Evolutionary conservation across 2,888 invertebrate species (phyloP).

Genomic region (Caenorhabditis wallacei): DNA sequence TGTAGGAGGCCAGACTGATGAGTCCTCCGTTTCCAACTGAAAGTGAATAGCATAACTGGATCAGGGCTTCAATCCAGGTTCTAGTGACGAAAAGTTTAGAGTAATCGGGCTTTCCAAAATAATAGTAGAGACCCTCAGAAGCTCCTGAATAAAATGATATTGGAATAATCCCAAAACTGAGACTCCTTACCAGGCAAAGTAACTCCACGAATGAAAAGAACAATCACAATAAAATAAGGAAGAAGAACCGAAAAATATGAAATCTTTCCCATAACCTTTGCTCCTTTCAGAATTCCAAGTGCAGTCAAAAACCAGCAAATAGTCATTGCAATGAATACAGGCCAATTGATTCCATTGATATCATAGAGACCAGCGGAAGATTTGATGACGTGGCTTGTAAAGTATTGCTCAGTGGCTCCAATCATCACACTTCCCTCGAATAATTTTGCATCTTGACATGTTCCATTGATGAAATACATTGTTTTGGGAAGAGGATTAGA

Average conservation of each 20-base stretch:
- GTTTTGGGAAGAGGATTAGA: not conserved
- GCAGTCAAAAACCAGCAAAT: constrained; percentile 73
- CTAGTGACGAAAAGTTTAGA: constrained; percentile 66
- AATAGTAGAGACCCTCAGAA: constrained; percentile 73
- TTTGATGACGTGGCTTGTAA: constrained; percentile 69
- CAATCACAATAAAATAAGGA: constrained; percentile 66
- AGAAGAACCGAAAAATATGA: constrained; percentile 65
- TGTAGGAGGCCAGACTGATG: constrained; percentile 78
- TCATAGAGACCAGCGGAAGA: constrained; percentile 69
- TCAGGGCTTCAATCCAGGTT: constrained; percentile 79
- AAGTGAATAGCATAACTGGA: constrained; percentile 78
- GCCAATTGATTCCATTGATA: constrained; percentile 74
- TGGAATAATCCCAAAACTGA: not conserved
- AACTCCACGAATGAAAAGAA: constrained; percentile 76
- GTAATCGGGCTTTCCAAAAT: constrained; percentile 68
- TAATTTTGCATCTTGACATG: constrained; percentile 28
- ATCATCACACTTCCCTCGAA: constrained; percentile 5
- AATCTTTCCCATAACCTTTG: constrained; percentile 73
- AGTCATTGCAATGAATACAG: constrained; percentile 53
- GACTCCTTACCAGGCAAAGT: constrained; percentile 68
- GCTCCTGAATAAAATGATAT: constrained; percentile 57
- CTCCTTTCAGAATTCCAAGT: constrained; percentile 76
- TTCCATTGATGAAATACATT: constrained; percentile 30
- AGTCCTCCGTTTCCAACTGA: constrained; percentile 79
- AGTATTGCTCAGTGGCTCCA: constrained; percentile 61